A percentile compares a stretch with the other conserved stretches of the same genome.
Conservation (phyloP, 2,797 vertebrate species). For the Pristis pectinata region DNA sequence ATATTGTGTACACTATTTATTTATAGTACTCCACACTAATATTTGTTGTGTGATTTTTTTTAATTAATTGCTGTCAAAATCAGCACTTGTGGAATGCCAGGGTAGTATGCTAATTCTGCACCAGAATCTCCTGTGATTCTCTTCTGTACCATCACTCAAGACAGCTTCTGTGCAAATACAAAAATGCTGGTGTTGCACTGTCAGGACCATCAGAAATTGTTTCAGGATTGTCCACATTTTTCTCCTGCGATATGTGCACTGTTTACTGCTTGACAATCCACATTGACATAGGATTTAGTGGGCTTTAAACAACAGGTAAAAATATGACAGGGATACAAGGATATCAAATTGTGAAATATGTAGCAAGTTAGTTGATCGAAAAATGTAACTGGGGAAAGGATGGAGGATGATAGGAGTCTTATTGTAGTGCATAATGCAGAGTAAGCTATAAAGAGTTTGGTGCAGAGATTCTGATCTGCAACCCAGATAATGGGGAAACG, state of each 20-base stretch:
- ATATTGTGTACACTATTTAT: neutral
- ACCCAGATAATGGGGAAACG: neutral
- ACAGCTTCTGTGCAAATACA: neutral
- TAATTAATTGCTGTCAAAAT: neutral
- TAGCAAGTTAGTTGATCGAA: no score
- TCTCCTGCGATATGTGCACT: neutral
- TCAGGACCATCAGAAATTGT: neutral
- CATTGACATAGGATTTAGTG: no score
- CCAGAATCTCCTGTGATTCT: neutral
- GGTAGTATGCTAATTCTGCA: neutral
- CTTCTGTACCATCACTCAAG: neutral
- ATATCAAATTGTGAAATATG: no score
- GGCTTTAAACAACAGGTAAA: no score
- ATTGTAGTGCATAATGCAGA: no score
- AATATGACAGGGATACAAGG: no score
- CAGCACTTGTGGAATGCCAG: neutral
- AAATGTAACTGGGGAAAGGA: no score
- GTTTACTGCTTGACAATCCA: no score
- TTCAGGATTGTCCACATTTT: neutral
- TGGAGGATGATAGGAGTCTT: no score
- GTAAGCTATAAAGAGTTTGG: neutral
- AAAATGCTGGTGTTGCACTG: neutral
- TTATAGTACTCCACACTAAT: neutral
- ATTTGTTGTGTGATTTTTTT: neutral
- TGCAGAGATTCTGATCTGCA: neutral